Base-by-base conservation (phyloP, 2,797 vertebrate genomes). In the Melanotaenia parkinsoni region DNA sequence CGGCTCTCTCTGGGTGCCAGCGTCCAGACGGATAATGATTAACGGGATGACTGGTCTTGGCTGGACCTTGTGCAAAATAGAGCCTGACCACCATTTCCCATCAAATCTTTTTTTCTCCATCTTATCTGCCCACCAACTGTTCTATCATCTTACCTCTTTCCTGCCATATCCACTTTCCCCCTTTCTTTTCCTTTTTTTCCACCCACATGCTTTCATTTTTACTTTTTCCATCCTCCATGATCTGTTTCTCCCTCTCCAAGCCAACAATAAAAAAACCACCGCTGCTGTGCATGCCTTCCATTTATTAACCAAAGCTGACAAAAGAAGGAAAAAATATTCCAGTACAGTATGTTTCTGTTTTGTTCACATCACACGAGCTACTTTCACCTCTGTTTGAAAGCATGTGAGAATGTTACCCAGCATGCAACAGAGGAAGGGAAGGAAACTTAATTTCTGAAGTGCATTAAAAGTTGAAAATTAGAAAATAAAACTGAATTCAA, bases 11-110 rank as follows among this genome's bases (percentile, higher is more conserved):
- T 54, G 37, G 51, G 63, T 57, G 75, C 81, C 63, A 40, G 74
- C 6, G 6, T 70, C 81, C 81, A 82, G 83, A 81, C 51, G 65
- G 59, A 80, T 72, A 76, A 79, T 77, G 64, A 79, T 83, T 81
- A 88, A 84, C 64, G 0, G 57, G 37, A n/a, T 71, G 86, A 88
- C 81, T 75, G 81, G 53, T 78, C 63, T 69, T 71, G 63, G 70
- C 84, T 74, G 78, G 22, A 79, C 47, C 60, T 79, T 3, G 10
- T 67, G 54, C 61, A 76, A 72, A 85, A 85, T 30, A 80, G 30
- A 86, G 59, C 43, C 38, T 30, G 69, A 63, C 58, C 50, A 65
- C 30, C 43, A 69, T 70, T 80, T 51, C 32, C 13, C 51, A 33
- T 20, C 32, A 35, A 18, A 43, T 65, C 30, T 51, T 24, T 14